Base-by-base conservation (phyloP, 2,888 invertebrate species). In the Epicampocera succincta region DNA sequence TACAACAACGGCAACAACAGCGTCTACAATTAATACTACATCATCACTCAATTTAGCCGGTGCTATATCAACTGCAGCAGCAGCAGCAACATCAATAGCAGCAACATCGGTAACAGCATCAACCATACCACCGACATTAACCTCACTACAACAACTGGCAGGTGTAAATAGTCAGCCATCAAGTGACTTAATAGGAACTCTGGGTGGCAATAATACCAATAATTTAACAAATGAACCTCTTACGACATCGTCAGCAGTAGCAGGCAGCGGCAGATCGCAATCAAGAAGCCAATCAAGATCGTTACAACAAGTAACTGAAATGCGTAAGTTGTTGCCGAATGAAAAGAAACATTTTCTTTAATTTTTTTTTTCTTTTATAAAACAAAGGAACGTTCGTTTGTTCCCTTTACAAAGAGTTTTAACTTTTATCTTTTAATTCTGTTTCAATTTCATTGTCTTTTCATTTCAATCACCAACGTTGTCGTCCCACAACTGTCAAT, bases 1-100 rank as follows among this genome's bases (percentile, higher is more conserved):
- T n/a, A 80, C 83, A 80, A 61, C 81, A 81, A 84, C 86, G 73
- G 84, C 85, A 89, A 90, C 85, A 60, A 78, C 85, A 21, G 79
- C 86, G 61, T 73, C 86, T 80, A 73, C 85, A 46, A 58, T 84
- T 25, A 83, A 85, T 63, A 58, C 72, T 58, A 48, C 83, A 66
- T 75, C 79, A 56, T 44, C 79, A 38, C 44, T 76, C 13, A 83
- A 75, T 68, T 66, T 66, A 48, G 33, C 73, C 46, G 60, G 46
- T 65, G 58, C 46, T 58, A n/a, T 75, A 40, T 15, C 58, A 19
- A 60, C 54, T 38, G 33, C 33, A 33, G 71, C 21, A 33, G 56
- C 58, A 9, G 71, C n/a, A 13, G 56, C 56, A 11, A 56, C 19
- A 17, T 11, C 29, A 40, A 21, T 13, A 21, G 33, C 68, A 13